Conservation (phyloP, 1,140 invertebrate genomes). For the Lordiphosa clarofinis region DNA sequence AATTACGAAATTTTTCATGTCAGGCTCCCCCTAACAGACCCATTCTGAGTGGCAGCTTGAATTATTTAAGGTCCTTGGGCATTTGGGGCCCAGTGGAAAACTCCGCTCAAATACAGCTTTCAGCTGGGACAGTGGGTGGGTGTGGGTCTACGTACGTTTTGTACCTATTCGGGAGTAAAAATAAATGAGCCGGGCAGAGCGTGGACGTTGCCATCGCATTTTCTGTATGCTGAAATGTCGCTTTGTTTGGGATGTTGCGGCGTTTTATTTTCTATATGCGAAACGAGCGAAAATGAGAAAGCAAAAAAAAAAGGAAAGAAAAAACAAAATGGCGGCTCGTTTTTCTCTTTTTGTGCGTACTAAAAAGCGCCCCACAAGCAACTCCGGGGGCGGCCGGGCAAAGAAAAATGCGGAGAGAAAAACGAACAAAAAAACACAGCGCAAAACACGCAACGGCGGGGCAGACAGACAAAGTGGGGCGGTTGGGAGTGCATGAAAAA, state of each 20-base stretch:
- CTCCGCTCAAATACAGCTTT: slow-evolving; percentile 67
- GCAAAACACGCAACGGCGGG: not conserved
- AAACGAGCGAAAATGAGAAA: slow-evolving; percentile 70
- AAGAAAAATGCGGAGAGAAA: slow-evolving; percentile 61
- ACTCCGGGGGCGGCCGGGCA: slow-evolving; percentile 31
- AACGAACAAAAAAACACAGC: slow-evolving; percentile 2
- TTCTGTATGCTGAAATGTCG: slow-evolving; percentile 62
- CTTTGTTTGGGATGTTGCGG: slow-evolving; percentile 55
- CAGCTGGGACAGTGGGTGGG: slow-evolving; percentile 35
- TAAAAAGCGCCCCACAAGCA: slow-evolving; percentile 65
- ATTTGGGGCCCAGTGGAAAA: slow-evolving; percentile 45
- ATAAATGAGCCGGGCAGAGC: slow-evolving; percentile 37
- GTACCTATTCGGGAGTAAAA: slow-evolving; percentile 18
- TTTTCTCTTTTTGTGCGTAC: slow-evolving; percentile 75
- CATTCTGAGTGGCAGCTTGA: slow-evolving; percentile 38
- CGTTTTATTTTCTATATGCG: slow-evolving; percentile 77
- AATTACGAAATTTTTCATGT: slow-evolving; percentile 75
- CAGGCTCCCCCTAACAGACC: slow-evolving; percentile 35
- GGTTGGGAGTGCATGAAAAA: slow-evolving; percentile 47
- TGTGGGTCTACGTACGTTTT: not conserved
- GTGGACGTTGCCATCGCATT: slow-evolving; percentile 35
- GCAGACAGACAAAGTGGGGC: not conserved
- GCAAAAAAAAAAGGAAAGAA: slow-evolving; percentile 65
- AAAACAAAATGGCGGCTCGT: slow-evolving; percentile 74
- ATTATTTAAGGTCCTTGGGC: slow-evolving; percentile 74